phyloP scores from a whole-genome alignment of 1,140 invertebrate species.

The Cydia pomonella region DNA sequence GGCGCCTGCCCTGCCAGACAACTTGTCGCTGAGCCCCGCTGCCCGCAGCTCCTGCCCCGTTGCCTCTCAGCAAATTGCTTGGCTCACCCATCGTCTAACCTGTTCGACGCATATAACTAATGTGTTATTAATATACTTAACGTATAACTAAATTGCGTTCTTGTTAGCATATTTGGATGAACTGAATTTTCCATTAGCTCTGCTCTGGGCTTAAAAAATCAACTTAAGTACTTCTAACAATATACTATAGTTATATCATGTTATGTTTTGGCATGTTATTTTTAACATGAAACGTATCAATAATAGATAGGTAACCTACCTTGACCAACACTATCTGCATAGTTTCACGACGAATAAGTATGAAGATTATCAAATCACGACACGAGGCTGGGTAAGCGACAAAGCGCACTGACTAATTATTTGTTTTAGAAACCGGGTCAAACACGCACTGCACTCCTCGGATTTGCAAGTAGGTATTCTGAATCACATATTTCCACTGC shows the following conservation, averaged over 20 bases:
- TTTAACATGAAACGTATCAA: too few relatives aligned
- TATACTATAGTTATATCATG: neutral
- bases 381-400: constrained; percentile 35
- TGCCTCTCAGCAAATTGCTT: constrained; percentile 50
- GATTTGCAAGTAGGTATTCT: constrained; percentile 56
- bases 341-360: constrained; percentile 51
- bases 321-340: constrained; percentile 38
- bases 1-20: constrained; percentile 65
- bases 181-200: neutral
- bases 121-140: constrained; percentile 10
- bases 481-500: constrained; percentile 34
- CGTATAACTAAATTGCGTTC: constrained; percentile 4
- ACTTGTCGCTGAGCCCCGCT: constrained; percentile 68
- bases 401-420: constrained; percentile 63
- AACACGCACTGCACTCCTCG: constrained; percentile 52
- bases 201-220: neutral
- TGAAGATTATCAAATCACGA: neutral
- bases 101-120: constrained; percentile 56
- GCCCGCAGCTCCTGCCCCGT: constrained; percentile 44
- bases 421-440: constrained; percentile 66
- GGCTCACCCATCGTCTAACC: constrained; percentile 53
- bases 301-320: neutral
- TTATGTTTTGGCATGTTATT: too few relatives aligned
- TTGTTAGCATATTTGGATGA: neutral
- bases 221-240: neutral